These are phyloP conservation scores for Barbus barbus DNA, from an alignment of 2,113 vertebrate species.

Conservation along the genomic window DNA sequence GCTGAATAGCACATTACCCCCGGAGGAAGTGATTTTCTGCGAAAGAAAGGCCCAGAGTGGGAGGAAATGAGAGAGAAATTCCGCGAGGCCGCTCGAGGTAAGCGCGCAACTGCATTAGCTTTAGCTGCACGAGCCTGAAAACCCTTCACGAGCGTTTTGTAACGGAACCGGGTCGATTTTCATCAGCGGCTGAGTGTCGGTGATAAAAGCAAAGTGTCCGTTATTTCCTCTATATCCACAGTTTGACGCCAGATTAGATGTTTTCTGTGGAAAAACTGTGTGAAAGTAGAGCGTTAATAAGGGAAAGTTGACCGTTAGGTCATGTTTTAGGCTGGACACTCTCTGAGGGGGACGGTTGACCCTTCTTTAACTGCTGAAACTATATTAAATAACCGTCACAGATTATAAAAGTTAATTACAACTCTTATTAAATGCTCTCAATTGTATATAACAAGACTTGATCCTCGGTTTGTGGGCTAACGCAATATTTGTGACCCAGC, in stretches of 20 bases:
- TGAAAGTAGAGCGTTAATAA: neutral
- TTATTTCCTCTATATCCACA: neutral
- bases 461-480: too few species aligned
- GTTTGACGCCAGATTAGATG: neutral
- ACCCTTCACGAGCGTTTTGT: conserved; percentile 11
- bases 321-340: conserved; percentile 26
- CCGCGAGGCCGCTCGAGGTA: conserved; percentile 71
- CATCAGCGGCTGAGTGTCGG: neutral
- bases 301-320: conserved; percentile 21
- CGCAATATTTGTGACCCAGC: too few species aligned
- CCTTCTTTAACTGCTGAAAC: conserved; percentile 1
- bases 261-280: neutral
- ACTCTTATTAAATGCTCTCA: neutral
- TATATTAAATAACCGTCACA: neutral
- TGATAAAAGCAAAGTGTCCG: neutral
- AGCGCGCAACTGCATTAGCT: conserved; percentile 61
- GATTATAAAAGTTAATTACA: neutral
- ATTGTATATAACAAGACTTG: neutral
- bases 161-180: conserved; percentile 29
- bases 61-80: conserved; percentile 63
- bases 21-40: neutral
- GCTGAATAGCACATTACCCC: neutral
- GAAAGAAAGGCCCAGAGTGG: conserved; percentile 50
- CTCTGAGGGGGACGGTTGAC: conserved; percentile 9
- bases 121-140: conserved; percentile 40